Percentiles rank a stretch among this genome's conserved stretches.
phyloP scores from a whole-genome alignment of 1,140 invertebrate species.

The Sesamia nonagrioides region DNA sequence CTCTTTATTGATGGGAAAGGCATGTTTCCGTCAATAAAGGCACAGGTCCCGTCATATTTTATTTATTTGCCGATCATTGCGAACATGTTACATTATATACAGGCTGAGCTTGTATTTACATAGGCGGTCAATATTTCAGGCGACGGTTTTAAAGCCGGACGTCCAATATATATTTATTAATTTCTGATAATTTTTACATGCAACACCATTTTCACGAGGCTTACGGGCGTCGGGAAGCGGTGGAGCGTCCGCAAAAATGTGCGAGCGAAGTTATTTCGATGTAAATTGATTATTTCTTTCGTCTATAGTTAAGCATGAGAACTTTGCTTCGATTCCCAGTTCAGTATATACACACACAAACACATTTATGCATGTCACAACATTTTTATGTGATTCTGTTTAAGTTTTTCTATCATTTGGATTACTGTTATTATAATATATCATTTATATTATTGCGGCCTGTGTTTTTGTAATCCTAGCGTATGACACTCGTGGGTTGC shows the following conservation, averaged over 20 bases:
- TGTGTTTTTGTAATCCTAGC: no score
- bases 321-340: no score
- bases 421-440: no score
- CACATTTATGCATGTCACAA: no score
- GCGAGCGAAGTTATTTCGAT: background rate
- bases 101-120: slow-evolving; percentile 22
- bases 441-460: no score
- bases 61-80: slow-evolving; percentile 13
- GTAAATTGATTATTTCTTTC: no score
- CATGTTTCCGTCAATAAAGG: background rate
- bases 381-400: no score
- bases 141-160: slow-evolving; percentile 22
- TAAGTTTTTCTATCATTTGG: no score
- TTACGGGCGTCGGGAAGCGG: slow-evolving; percentile 51
- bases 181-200: slow-evolving; percentile 61
- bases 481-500: no score
- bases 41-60: background rate
- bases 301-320: no score
- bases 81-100: slow-evolving; percentile 18
- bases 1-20: no score
- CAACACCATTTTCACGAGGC: slow-evolving; percentile 57
- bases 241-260: slow-evolving; percentile 44
- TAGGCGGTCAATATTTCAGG: slow-evolving; percentile 22
- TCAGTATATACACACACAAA: no score
- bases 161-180: slow-evolving; percentile 54